Evolutionary conservation across 2,113 vertebrate genomes (phyloP), one percentile per base, ranked within the genome.

Genomic region (Perccottus glenii): DNA sequence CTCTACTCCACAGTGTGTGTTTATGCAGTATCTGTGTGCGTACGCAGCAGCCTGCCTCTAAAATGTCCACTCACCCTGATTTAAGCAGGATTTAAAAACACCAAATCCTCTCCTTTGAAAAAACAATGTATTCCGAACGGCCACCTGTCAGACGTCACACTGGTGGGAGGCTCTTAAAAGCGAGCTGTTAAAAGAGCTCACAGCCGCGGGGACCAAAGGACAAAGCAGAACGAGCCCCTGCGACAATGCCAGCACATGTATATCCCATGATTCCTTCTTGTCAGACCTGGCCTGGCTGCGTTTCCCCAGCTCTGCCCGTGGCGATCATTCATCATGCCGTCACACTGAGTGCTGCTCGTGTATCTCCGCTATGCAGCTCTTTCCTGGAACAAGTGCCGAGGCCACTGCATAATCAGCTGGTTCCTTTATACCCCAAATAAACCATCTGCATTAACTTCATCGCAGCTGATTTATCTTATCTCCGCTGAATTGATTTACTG

Each of bases 261-360:
- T 70, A 71, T 81, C 48, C 75, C 69, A 65, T 64, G 73, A 76
- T 78, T 70, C 67, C 45, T 48, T 56, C 42, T 79, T 81, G 73
- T 85, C 77, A 73, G 51, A 65, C 36, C 66, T 74, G 66, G 63
- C 74, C 61, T 55, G 64, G 51, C 75, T 74, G 61, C 50, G 52
- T 59, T 68, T 75, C 70, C 56, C 36, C 48, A 38, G 60, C 50
- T 51, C 19, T 15, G 65, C 83, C 59, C 32, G 50, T 27, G 64
- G 84, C 65, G 32, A 81, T 81, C 83, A 79, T 87, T 85, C 78
- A 89, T 90, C 86, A 87, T 81, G 48, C 70, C 76, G 47, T 83
- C 86, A 81, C 75, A 67, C 14, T 56, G 16, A 67, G 44, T 46
- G 11, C 44, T 4, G 72, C 72, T 84, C 64, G 19, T 67, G 75